A percentile compares a stretch with the other conserved stretches of the same genome.
These are phyloP conservation scores for Ciconia nigra DNA, from an alignment of 2,797 vertebrate genomes.

Conservation along the genomic window DNA sequence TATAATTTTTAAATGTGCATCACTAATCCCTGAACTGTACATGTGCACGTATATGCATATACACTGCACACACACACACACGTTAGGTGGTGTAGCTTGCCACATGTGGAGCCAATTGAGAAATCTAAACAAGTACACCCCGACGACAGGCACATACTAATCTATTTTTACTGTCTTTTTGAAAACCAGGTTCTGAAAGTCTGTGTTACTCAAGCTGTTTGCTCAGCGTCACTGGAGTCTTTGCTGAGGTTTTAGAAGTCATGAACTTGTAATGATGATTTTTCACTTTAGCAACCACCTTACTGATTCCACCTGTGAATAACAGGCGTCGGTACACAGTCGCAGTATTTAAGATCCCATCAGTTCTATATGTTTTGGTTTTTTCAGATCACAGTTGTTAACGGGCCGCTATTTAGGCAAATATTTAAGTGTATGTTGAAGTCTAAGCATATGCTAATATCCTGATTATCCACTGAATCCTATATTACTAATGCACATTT, in stretches of 20 bases:
- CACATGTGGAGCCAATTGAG: not conserved
- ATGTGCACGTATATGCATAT: fast-evolving
- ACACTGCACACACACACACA: fast-evolving
- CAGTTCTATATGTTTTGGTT: not conserved
- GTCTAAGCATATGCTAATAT: not conserved
- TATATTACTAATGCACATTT: not conserved
- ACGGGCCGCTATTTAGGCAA: not conserved
- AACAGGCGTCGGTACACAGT: fast-evolving
- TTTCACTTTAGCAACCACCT: not conserved
- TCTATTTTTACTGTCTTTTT: not conserved
- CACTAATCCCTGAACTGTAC: not conserved
- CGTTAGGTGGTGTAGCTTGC: not conserved
- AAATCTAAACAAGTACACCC: not conserved
- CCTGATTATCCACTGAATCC: not conserved
- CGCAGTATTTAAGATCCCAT: not conserved
- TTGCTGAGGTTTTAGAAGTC: not conserved
- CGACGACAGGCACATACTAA: not conserved
- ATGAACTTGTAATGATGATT: not conserved
- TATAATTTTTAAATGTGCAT: not conserved
- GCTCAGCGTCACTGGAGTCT: not conserved
- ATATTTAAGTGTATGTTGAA: not conserved
- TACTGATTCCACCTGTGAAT: not conserved
- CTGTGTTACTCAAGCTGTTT: not conserved
- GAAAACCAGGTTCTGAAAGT: not conserved
- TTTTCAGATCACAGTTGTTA: not conserved